A percentile compares a stretch with the other conserved stretches of the same genome.
phyloP scores from a whole-genome alignment of 2,888 invertebrate genomes.

The Beris morrisii region DNA sequence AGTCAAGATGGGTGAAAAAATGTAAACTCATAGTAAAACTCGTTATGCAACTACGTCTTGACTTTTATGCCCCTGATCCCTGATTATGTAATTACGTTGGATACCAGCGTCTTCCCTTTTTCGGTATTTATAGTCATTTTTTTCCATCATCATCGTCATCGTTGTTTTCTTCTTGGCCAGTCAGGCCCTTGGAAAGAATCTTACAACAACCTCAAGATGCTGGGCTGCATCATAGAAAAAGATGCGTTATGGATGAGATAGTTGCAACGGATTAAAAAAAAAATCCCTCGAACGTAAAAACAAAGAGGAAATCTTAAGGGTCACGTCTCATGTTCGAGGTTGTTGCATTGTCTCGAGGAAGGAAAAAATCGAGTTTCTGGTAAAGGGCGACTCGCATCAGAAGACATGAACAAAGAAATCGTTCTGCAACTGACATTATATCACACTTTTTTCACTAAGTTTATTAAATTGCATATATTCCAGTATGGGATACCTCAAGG shows the following conservation, averaged over 20 bases:
- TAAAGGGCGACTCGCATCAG: slow-evolving; percentile 34
- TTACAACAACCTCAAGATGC: neutral
- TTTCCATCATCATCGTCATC: neutral
- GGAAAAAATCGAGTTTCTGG: slow-evolving; percentile 6
- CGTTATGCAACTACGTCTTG: slow-evolving; percentile 35
- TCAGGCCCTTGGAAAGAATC: slow-evolving; percentile 1
- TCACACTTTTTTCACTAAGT: no score
- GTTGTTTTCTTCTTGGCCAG: neutral
- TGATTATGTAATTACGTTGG: slow-evolving; percentile 35
- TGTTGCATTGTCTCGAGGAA: slow-evolving; percentile 9
- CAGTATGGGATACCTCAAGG: no score
- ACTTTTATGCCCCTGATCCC: slow-evolving; percentile 24
- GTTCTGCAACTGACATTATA: slow-evolving; percentile 2
- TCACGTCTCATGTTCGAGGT: slow-evolving; percentile 6
- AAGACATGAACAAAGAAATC: slow-evolving; percentile 19
- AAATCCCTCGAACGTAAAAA: neutral
- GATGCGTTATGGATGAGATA: slow-evolving; percentile 8
- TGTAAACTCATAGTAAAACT: slow-evolving; percentile 33
- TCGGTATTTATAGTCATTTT: slow-evolving; percentile 5
- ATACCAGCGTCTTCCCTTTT: slow-evolving; percentile 7
- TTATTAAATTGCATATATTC: no score
- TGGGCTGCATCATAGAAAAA: slow-evolving; percentile 8
- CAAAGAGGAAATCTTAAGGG: slow-evolving; percentile 10
- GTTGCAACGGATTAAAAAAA: neutral
- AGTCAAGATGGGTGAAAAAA: slow-evolving; percentile 13